Evolutionary conservation across 2,113 vertebrate genomes (phyloP).

Genomic region (Hystrix brachyura): DNA sequence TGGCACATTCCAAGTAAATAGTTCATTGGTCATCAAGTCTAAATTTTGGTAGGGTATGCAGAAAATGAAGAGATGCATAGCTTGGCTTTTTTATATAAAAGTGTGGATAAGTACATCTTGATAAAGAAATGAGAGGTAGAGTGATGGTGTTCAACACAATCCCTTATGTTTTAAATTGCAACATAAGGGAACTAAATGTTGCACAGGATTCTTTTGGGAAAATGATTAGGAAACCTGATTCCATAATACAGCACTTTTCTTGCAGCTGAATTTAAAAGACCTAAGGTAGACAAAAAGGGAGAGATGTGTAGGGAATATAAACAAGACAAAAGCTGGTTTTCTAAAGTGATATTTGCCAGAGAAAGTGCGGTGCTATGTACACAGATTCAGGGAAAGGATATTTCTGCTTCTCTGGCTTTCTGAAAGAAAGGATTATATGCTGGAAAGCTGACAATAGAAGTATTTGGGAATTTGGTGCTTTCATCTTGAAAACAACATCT

Average conservation of each 20-base stretch:
- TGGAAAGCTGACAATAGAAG: conserved; percentile 35
- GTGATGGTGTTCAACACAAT: background rate
- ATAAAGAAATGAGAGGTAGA: conserved; percentile 14
- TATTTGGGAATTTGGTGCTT: background rate
- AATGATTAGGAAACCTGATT: conserved; percentile 71
- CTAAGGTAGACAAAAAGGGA: conserved; percentile 74
- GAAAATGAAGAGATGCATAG: conserved; percentile 24
- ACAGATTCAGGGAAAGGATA: conserved; percentile 54
- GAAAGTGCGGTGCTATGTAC: background rate
- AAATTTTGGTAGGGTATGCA: conserved; percentile 7
- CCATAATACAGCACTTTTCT: conserved; percentile 71
- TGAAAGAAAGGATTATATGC: background rate
- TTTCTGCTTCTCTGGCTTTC: conserved; percentile 38
- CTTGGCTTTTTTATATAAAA: background rate
- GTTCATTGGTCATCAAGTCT: conserved; percentile 5
- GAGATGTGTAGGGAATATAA: conserved; percentile 63
- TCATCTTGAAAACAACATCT: conserved; percentile 59
- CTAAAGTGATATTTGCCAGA: conserved; percentile 36
- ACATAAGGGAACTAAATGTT: conserved; percentile 74
- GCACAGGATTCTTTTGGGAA: conserved; percentile 29
- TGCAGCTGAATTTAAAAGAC: conserved; percentile 78
- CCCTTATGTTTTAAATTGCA: conserved; percentile 66
- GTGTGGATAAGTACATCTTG: background rate
- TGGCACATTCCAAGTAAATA: background rate
- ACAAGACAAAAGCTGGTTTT: background rate